phyloP scores from a whole-genome alignment of 2,113 vertebrate species.

The Hassar affinis region DNA sequence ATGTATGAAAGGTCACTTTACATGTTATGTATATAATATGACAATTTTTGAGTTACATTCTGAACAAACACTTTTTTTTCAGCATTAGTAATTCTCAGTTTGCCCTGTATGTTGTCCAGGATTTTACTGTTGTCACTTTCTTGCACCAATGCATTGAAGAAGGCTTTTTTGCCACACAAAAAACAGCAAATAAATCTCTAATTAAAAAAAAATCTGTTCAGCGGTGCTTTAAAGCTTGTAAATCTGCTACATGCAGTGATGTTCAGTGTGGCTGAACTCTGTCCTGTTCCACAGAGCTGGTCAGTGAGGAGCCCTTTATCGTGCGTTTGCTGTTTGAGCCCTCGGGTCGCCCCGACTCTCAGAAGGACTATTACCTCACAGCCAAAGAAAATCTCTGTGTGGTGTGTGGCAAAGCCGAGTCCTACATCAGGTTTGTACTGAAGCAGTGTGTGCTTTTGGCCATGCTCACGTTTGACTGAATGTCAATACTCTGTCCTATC shows the following conservation, averaged over 20 bases:
- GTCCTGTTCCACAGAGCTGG: constrained; percentile 73
- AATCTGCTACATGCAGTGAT: not conserved
- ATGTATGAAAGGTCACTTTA: no score
- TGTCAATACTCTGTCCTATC: not conserved
- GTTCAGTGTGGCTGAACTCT: not conserved
- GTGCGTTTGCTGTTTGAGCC: constrained; percentile 93
- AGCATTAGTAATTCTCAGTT: not conserved
- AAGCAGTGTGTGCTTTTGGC: not conserved
- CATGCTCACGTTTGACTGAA: not conserved
- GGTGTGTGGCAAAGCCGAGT: constrained; percentile 91
- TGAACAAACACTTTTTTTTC: no score
- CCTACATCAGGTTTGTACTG: constrained; percentile 86
- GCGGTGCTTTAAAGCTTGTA: not conserved
- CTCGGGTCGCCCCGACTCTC: constrained; percentile 90
- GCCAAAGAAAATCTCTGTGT: constrained; percentile 96
- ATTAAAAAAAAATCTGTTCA: not conserved
- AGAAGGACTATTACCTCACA: constrained; percentile 92
- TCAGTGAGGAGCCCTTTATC: constrained; percentile 88
- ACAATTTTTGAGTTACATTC: no score
- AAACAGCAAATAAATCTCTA: not conserved
- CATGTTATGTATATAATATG: no score
- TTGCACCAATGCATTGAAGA: not conserved
- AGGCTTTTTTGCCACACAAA: not conserved
- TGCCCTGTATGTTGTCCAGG: not conserved
- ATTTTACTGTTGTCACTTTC: not conserved